Evolutionary conservation across 1,140 invertebrate species (phyloP).

Genomic region (Sesamia nonagrioides): DNA sequence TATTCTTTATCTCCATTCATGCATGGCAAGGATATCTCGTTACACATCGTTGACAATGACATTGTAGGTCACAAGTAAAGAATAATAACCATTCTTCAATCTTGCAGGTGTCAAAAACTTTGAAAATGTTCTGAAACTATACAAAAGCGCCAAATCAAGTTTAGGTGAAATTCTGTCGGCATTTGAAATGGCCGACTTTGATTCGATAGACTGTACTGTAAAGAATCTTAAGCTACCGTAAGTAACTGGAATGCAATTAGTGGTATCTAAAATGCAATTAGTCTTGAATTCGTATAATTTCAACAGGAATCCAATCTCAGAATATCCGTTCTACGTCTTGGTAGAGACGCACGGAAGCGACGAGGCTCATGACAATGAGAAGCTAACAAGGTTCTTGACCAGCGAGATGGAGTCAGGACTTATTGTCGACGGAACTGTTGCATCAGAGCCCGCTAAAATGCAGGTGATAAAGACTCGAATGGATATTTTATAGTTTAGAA

Average conservation of each 20-base stretch:
- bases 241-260: conserved; percentile 51
- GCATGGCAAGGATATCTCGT: too few species aligned
- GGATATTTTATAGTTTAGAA: not conserved
- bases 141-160: conserved; percentile 91
- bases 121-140: conserved; percentile 92
- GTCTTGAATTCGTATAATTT: conserved; percentile 15
- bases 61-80: too few species aligned
- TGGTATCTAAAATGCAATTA: not conserved
- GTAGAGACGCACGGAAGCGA: conserved; percentile 97
- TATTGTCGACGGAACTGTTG: conserved; percentile 94
- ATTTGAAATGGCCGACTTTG: conserved; percentile 96
- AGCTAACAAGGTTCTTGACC: conserved; percentile 93
- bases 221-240: conserved; percentile 77
- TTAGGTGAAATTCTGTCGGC: conserved; percentile 97
- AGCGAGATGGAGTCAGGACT: conserved; percentile 91
- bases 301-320: conserved; percentile 88
- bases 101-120: conserved; percentile 92
- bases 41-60: too few species aligned
- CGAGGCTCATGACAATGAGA: conserved; percentile 94
- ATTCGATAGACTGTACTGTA: conserved; percentile 70
- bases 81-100: conserved; percentile 29
- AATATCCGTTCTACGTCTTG: conserved; percentile 95
- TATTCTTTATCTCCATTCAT: not conserved
- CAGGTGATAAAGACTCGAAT: conserved; percentile 85
- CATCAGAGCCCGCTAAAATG: conserved; percentile 93